Base-by-base conservation (phyloP, 2,888 invertebrate species). In the Lutraria lutraria region DNA sequence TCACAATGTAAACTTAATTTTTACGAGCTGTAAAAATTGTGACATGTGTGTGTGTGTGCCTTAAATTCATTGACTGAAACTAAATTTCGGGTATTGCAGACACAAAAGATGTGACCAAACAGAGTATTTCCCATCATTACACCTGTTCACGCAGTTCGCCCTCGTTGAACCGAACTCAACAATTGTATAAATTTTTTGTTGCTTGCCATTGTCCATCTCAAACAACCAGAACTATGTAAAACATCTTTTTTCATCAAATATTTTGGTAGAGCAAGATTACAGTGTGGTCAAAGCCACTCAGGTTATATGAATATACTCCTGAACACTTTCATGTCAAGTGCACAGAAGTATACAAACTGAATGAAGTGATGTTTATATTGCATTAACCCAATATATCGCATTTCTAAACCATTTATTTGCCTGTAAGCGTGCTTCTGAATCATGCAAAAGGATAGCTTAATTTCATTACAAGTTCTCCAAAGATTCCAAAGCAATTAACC, bases 301-400 rank as follows among this genome's bases (percentile, higher is more conserved):
- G 10, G 6, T 16, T 34, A 16, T 16, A 31, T 76, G 19, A 31
- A 29, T 72, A 31, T 29, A 16, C 15, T 34, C n/a, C 21, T 63
- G 21, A 31, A 76, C 76, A 34, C 76, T 76, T 76, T 76, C 15
- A 76, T 34, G 76, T 76, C 31, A 76, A 76, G 76, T 76, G 76
- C 76, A 76, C 21, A 34, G 31, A 31, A 15, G 76, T 34, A 34
- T 76, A 31, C 31, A 76, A 63, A 31, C 31, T 34, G 31, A 31
- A 19, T 31, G 76, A 31, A 31, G 76, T 15, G 76, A 34, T 76
- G 76, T 76, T 76, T 76, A 76, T 31, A 76, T 31, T 76, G 34
- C 76, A 76, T 76, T 76, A 76, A 76, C 76, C 25, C 76, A 76
- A 76, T 76, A 76, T 31, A 76, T 76, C 76, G 19, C 76, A 76